phyloP scores from a whole-genome alignment of 1,140 invertebrate species.

The Aphaenogaster rudis region DNA sequence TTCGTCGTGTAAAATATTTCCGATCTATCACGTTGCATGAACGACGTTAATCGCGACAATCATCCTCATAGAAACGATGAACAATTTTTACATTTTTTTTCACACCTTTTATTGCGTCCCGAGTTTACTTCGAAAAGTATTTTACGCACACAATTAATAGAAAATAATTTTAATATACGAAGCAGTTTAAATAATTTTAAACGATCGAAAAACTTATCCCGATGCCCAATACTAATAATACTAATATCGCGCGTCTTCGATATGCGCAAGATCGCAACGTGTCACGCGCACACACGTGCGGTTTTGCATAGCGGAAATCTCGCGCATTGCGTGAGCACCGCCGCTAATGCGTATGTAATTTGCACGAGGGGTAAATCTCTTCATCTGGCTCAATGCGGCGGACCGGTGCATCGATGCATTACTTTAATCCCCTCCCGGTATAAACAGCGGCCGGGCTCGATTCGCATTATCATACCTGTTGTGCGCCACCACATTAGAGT shows the following conservation, averaged over 20 bases:
- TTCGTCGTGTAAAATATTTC: background rate
- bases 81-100: background rate
- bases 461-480: conserved; percentile 75
- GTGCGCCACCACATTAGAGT: conserved; percentile 50
- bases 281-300: background rate
- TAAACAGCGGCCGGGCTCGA: conserved; percentile 61
- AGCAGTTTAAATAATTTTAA: background rate
- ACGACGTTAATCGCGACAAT: background rate
- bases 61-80: background rate
- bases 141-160: background rate
- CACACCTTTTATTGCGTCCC: background rate
- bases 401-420: conserved; percentile 72
- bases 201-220: too few relatives aligned
- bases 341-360: conserved; percentile 74
- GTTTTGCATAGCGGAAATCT: background rate
- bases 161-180: background rate
- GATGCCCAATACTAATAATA: background rate
- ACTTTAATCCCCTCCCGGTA: conserved; percentile 75
- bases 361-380: conserved; percentile 71
- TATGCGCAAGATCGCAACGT: background rate
- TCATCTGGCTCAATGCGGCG: conserved; percentile 71
- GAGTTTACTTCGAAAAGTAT: background rate
- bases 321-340: conserved; percentile 40
- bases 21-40: background rate
- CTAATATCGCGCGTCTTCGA: background rate